phyloP scores from a whole-genome alignment of 2,797 vertebrate genomes.

The Oryzias sinensis region DNA sequence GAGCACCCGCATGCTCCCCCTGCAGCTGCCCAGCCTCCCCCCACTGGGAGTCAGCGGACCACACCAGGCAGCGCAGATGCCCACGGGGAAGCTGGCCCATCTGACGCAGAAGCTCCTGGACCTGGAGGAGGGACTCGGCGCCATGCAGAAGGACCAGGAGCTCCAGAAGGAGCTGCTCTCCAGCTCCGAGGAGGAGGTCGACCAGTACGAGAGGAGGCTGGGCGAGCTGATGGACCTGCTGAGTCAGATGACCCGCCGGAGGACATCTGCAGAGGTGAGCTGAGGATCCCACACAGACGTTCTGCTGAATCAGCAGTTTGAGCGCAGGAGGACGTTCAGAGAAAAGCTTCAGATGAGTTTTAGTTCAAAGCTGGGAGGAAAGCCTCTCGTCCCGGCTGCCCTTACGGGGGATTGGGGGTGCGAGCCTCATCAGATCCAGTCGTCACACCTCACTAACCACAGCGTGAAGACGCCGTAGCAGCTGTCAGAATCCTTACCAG shows the following conservation, averaged over 20 bases:
- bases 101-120: constrained; percentile 81
- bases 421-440: too few species aligned
- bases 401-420: too few species aligned
- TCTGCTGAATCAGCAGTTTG: too few species aligned
- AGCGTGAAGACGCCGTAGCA: too few species aligned
- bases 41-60: constrained; percentile 50
- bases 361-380: too few species aligned
- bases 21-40: constrained; percentile 29
- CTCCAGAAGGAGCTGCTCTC: constrained; percentile 83
- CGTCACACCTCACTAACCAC: too few species aligned
- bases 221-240: constrained; percentile 80
- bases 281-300: not conserved
- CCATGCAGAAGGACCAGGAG: constrained; percentile 79
- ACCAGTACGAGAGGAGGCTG: constrained; percentile 84
- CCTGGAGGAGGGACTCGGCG: constrained; percentile 79
- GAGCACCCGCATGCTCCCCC: too few species aligned
- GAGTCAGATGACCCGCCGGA: constrained; percentile 58
- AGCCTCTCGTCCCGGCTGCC: too few species aligned
- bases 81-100: constrained; percentile 62
- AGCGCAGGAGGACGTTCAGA: too few species aligned
- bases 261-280: constrained; percentile 53
- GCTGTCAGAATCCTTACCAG: too few species aligned
- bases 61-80: constrained; percentile 32
- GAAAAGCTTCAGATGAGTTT: too few species aligned
- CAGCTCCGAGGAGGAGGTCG: constrained; percentile 80